Percentiles rank a stretch among this genome's conserved stretches.
Evolutionary conservation across 92 coral and sea anemone genomes (phyloP).

Genomic region (Montipora capitata): DNA sequence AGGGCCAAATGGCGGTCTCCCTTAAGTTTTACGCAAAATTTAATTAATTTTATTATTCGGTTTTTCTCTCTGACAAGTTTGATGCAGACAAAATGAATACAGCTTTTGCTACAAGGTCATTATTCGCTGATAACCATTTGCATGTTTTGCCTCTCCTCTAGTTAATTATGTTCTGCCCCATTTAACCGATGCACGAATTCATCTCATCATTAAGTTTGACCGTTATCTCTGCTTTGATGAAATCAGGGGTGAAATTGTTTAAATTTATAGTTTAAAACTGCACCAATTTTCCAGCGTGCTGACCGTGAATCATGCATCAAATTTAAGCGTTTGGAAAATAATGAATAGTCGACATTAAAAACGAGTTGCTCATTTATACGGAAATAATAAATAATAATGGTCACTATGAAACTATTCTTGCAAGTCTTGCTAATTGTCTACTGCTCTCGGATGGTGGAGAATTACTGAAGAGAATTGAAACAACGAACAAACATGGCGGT

Average conservation of each 20-base stretch:
- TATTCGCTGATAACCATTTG: not conserved
- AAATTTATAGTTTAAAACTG: too few species aligned
- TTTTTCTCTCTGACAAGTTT: slow-evolving; percentile 47
- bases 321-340: too few species aligned
- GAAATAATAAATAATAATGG: not conserved
- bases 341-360: too few species aligned
- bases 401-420: not conserved
- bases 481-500: slow-evolving; percentile 31
- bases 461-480: slow-evolving; percentile 1
- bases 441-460: too few species aligned
- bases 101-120: slow-evolving; percentile 26
- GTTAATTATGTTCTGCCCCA: too few species aligned
- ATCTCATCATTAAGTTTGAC: too few species aligned
- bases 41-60: slow-evolving; percentile 68
- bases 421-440: slow-evolving; percentile 32
- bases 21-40: slow-evolving; percentile 48
- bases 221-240: too few species aligned
- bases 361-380: not conserved
- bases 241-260: too few species aligned
- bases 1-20: slow-evolving; percentile 67
- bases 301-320: too few species aligned
- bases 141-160: slow-evolving; percentile 9
- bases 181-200: too few species aligned
- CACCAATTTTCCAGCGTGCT: too few species aligned
- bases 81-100: slow-evolving; percentile 40